Percentiles rank a stretch among this genome's conserved stretches.
phyloP scores from a whole-genome alignment of 2,888 invertebrate species.

The Lypha dubia region DNA sequence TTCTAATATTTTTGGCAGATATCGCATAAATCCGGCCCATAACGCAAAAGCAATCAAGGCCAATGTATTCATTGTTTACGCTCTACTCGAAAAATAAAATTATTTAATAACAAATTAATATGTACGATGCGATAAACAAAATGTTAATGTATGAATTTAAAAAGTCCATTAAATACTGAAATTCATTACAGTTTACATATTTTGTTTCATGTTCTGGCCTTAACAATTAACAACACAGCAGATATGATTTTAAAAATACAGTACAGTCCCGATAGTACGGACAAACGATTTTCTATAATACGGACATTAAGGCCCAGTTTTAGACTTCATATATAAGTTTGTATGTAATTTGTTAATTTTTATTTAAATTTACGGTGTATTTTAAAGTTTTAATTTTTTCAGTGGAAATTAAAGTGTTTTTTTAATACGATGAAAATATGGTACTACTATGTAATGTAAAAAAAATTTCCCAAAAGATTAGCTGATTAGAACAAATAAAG shows the following conservation, averaged over 20 bases:
- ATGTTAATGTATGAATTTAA: neutral
- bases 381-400: too few relatives aligned
- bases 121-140: neutral
- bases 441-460: too few relatives aligned
- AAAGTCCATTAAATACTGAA: slow-evolving; percentile 22
- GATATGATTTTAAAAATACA: neutral
- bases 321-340: too few relatives aligned
- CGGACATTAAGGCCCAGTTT: too few relatives aligned
- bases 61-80: slow-evolving; percentile 74
- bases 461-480: too few relatives aligned
- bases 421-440: too few relatives aligned
- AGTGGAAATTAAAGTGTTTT: too few relatives aligned
- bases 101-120: neutral
- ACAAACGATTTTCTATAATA: too few relatives aligned
- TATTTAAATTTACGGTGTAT: too few relatives aligned
- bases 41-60: slow-evolving; percentile 76
- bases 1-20: slow-evolving; percentile 76
- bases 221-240: neutral
- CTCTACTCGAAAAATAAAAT: neutral
- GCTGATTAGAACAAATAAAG: too few relatives aligned
- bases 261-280: too few relatives aligned
- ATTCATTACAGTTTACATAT: neutral
- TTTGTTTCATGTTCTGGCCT: neutral
- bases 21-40: slow-evolving; percentile 78
- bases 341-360: too few relatives aligned